Evolutionary conservation across 2,888 invertebrate species (phyloP).

Genomic region (Caenorhabditis sinica): DNA sequence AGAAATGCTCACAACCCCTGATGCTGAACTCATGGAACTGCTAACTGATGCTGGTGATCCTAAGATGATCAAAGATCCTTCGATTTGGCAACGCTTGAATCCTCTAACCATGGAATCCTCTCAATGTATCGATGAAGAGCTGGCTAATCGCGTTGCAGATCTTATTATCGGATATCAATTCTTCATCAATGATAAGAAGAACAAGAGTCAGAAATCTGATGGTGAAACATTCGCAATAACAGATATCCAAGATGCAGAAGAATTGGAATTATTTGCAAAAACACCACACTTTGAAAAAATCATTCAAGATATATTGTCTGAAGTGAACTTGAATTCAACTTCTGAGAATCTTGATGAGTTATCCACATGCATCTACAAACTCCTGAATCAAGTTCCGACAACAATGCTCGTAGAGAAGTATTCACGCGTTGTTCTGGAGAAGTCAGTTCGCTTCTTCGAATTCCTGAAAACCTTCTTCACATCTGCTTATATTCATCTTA

Average conservation of each 20-base stretch:
- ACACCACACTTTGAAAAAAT: slow-evolving; percentile 55
- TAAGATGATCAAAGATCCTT: slow-evolving; percentile 51
- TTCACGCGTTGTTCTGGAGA: slow-evolving; percentile 41
- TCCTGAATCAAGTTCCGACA: slow-evolving; percentile 51
- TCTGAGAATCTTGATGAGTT: slow-evolving; percentile 34
- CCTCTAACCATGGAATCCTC: slow-evolving; percentile 56
- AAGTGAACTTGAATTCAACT: slow-evolving; percentile 34
- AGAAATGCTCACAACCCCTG: slow-evolving; percentile 59
- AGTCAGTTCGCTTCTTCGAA: slow-evolving; percentile 56
- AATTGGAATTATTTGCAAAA: slow-evolving; percentile 57
- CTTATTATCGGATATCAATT: slow-evolving; percentile 63
- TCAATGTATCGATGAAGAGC: slow-evolving; percentile 40
- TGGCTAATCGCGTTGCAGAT: slow-evolving; percentile 56
- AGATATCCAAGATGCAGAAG: slow-evolving; percentile 59
- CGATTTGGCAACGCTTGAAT: slow-evolving; percentile 63
- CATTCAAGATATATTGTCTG: slow-evolving; percentile 32
- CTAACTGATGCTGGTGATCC: slow-evolving; percentile 53
- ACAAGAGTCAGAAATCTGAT: slow-evolving; percentile 33
- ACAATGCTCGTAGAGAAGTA: slow-evolving; percentile 57
- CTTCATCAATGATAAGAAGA: slow-evolving; percentile 61
- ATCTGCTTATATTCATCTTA: slow-evolving; percentile 52
- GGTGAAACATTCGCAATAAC: slow-evolving; percentile 33
- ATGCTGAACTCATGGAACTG: slow-evolving; percentile 59
- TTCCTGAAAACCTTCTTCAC: slow-evolving; percentile 65
- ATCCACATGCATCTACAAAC: slow-evolving; percentile 34